These are phyloP conservation scores for Craseonycteris thonglongyai DNA, from an alignment of 2,113 vertebrate species.

Conservation along the genomic window DNA sequence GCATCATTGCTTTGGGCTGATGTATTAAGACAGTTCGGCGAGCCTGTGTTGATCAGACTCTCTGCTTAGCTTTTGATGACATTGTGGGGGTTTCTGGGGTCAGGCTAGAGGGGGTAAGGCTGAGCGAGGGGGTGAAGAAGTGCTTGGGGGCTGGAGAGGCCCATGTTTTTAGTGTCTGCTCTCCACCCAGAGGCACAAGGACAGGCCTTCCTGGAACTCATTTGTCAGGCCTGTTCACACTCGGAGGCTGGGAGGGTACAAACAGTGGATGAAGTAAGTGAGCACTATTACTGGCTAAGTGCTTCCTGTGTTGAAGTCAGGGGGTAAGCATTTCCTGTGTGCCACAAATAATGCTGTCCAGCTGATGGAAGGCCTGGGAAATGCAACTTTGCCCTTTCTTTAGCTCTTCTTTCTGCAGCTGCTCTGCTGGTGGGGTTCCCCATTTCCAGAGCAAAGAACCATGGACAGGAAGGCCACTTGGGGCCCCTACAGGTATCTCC, in stretches of 20 bases:
- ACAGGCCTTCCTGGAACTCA: background rate
- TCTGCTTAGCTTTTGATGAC: background rate
- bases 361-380: background rate
- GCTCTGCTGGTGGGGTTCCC: background rate
- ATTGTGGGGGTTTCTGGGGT: background rate
- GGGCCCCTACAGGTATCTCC: rapidly evolving
- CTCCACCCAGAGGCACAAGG: rapidly evolving
- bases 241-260: background rate
- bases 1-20: background rate
- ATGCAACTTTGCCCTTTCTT: background rate
- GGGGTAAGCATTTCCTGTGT: slow-evolving; percentile 29
- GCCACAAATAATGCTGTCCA: background rate
- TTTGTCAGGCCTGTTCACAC: background rate
- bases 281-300: background rate
- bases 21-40: background rate
- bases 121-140: background rate
- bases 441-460: background rate
- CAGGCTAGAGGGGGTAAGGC: background rate
- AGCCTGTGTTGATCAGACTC: background rate
- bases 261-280: background rate
- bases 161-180: background rate
- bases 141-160: background rate
- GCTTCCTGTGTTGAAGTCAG: slow-evolving; percentile 41
- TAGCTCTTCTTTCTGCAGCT: background rate
- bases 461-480: background rate